Evolutionary conservation across 92 coral and sea anemone species (phyloP).

Genomic region (Phymanthus crucifer): DNA sequence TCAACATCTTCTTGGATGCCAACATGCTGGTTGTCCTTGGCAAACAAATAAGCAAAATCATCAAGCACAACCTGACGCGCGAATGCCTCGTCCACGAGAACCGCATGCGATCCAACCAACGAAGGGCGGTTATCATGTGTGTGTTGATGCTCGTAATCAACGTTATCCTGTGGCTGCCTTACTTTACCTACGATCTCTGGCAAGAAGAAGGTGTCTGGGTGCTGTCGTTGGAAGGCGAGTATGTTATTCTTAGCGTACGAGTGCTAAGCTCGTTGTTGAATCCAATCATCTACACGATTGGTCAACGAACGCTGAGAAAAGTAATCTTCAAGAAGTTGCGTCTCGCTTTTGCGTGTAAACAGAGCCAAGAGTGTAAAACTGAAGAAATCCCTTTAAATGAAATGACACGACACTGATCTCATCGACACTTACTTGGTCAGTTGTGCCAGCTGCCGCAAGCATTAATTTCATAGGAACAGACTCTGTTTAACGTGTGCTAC

Average conservation of each 20-base stretch:
- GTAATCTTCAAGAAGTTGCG: constrained; percentile 19
- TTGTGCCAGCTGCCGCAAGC: not conserved
- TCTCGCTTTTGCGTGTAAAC: constrained; percentile 16
- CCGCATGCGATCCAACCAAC: constrained; percentile 32
- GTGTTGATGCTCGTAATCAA: constrained; percentile 31
- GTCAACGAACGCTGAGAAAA: constrained; percentile 27
- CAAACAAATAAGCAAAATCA: constrained; percentile 33
- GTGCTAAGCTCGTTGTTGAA: constrained; percentile 36
- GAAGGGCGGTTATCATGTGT: constrained; percentile 43
- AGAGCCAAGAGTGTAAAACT: constrained; percentile 15
- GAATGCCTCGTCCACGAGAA: constrained; percentile 38
- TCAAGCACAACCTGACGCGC: constrained; percentile 36
- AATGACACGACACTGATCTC: not conserved
- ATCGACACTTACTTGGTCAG: not conserved
- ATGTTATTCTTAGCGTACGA: constrained; percentile 29
- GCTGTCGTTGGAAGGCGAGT: constrained; percentile 13
- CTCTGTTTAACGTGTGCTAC: not conserved
- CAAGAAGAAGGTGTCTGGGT: constrained; percentile 9
- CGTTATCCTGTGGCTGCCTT: constrained; percentile 37
- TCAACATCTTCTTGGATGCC: constrained; percentile 25
- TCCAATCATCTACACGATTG: constrained; percentile 35
- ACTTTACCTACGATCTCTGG: constrained; percentile 37
- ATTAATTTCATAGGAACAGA: not conserved
- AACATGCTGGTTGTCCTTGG: constrained; percentile 36
- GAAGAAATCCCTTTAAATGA: constrained; percentile 40